Evolutionary conservation across 2,113 vertebrate genomes (phyloP), one percentile per base, ranked within the genome.

Genomic region (Thinocorus orbignyianus): DNA sequence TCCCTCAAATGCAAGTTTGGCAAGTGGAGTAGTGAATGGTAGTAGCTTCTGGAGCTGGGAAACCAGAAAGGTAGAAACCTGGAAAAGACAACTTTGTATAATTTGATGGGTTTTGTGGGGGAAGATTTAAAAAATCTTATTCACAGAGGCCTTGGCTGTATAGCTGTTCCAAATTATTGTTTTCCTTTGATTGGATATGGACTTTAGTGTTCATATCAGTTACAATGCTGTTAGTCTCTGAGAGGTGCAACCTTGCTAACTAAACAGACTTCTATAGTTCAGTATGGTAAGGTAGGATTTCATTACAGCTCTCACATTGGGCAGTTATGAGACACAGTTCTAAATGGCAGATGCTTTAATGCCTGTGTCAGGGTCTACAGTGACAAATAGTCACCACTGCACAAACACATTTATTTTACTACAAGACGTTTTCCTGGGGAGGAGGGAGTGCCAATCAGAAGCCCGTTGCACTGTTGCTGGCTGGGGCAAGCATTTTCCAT

Each of bases 341-440:
- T 95, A 97, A 97, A 97, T 97, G 95, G 97, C 96, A 98, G 94
- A 96, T 96, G 91, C 94, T 96, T 96, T 97, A 95, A 98, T 97
- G 95, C 94, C 88, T 81, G 44, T 98, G 97, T 98, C 98, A 98
- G 84, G 66, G 42, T 72, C 91, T 94, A 68, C 95, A n/a, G 57
- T 98, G 98, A 98, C 95, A 98, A 97, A 98, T 94, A 97, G 97
- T 96, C 97, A 98, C 98, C 97, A 97, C 98, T 98, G 98, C 97
- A 98, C 92, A 98, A 98, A 98, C 98, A 98, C 97, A 97, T 90
- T 97, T 96, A 95, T 97, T 98, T 95, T 93, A 92, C 95, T 97
- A 92, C 77, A 94, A 91, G 92, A 91, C 92, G 9, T 95, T 73
- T 94, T 80, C 88, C 82, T 46, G 41, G 80, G 83, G 93, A 83